phyloP scores from a whole-genome alignment of 2,113 vertebrate species.

The mouse (Mus musculus) region DNA sequence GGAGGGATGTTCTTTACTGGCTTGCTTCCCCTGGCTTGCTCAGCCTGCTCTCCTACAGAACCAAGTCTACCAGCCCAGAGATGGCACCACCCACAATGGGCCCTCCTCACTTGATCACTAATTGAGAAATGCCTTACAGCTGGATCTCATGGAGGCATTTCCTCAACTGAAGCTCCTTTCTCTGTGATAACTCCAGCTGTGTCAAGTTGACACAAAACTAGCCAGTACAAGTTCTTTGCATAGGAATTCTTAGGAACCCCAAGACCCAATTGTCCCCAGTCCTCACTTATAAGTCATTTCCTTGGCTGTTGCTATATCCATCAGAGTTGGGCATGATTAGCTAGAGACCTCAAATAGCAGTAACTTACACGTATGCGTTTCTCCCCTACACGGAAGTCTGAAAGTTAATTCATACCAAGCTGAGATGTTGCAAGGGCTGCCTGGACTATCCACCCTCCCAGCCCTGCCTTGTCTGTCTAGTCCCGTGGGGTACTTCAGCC shows the following conservation, averaged over 20 bases:
- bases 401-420: background rate
- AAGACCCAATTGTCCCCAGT: background rate
- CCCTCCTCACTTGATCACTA: too few species aligned
- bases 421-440: background rate
- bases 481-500: background rate
- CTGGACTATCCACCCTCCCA: background rate
- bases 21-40: too few species aligned
- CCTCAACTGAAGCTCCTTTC: too few species aligned
- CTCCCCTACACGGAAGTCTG: background rate
- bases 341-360: background rate
- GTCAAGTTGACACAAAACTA: too few species aligned
- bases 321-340: background rate
- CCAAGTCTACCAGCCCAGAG: too few species aligned
- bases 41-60: too few species aligned
- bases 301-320: background rate
- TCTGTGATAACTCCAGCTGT: too few species aligned
- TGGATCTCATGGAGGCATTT: too few species aligned
- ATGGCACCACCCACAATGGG: too few species aligned
- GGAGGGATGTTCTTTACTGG: too few species aligned
- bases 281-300: background rate
- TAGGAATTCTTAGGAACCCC: background rate
- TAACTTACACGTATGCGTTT: background rate
- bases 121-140: too few species aligned
- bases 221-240: background rate
- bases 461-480: too few species aligned